Evolutionary conservation across 2,797 vertebrate genomes (phyloP).

Genomic region (Pseudochromis fuscus): DNA sequence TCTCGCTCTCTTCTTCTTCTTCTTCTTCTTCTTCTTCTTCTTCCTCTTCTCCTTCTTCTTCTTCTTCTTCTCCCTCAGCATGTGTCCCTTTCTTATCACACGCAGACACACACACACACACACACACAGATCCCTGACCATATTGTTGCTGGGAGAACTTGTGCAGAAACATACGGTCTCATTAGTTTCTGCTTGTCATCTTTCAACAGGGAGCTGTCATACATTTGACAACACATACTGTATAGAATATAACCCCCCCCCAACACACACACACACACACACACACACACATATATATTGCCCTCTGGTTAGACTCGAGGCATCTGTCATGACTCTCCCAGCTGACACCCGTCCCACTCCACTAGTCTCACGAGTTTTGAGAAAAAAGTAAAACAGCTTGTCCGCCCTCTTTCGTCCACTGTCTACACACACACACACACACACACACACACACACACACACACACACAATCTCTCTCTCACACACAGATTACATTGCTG

Average conservation of each 20-base stretch:
- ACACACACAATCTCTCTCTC: too few species aligned
- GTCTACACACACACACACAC: neutral
- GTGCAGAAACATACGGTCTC: slow-evolving; percentile 70
- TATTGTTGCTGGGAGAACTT: slow-evolving; percentile 56
- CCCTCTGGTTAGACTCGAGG: slow-evolving; percentile 63
- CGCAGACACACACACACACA: slow-evolving; percentile 1
- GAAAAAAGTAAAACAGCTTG: slow-evolving; percentile 26
- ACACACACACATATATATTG: slow-evolving; percentile 12
- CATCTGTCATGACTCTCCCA: slow-evolving; percentile 60
- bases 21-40: neutral
- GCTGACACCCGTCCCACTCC: slow-evolving; percentile 54
- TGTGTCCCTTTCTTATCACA: slow-evolving; percentile 31
- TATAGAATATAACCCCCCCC: too few species aligned
- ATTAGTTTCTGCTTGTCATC: slow-evolving; percentile 80
- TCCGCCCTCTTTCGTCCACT: slow-evolving; percentile 8
- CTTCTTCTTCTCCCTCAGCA: neutral
- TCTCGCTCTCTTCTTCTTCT: neutral
- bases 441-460: slow-evolving; percentile 23
- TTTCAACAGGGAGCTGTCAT: slow-evolving; percentile 69
- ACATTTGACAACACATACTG: slow-evolving; percentile 48
- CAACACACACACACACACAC: slow-evolving; percentile 27
- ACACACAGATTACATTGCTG: neutral
- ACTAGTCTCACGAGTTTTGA: slow-evolving; percentile 45
- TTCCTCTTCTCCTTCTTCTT: neutral
- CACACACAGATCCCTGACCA: slow-evolving; percentile 17